Conservation (phyloP, 2,113 vertebrate species). For the Indicator indicator region DNA sequence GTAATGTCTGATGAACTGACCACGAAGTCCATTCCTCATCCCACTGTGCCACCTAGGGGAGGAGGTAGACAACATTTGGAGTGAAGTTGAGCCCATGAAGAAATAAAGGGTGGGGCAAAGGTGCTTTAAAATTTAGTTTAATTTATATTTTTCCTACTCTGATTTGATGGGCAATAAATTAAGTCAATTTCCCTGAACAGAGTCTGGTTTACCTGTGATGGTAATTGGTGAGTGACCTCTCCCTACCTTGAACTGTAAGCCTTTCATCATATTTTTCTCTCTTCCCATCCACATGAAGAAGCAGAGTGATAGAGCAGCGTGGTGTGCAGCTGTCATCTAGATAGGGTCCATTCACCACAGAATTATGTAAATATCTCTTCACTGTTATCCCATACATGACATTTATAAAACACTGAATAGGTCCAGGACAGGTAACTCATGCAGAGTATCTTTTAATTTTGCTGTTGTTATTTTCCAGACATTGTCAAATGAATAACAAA, state of each 20-base stretch:
- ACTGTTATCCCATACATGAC: not conserved
- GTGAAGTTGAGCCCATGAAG: not conserved
- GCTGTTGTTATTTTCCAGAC: not conserved
- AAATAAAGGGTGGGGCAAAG: not conserved
- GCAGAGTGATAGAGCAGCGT: fast-evolving
- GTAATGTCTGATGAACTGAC: not conserved
- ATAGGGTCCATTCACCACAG: not conserved
- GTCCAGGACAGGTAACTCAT: not conserved
- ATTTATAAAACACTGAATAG: not conserved
- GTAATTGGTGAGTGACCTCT: not conserved
- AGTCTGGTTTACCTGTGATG: not conserved
- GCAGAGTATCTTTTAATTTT: not conserved
- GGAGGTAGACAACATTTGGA: not conserved
- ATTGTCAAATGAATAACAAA: not conserved
- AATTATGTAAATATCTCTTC: not conserved
- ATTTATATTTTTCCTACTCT: not conserved
- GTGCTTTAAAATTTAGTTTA: not conserved
- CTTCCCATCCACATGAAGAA: fast-evolving
- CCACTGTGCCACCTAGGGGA: not conserved
- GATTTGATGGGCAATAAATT: not conserved
- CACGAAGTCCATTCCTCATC: fast-evolving
- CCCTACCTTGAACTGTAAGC: not conserved
- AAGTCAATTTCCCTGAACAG: not conserved
- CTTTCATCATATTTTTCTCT: not conserved
- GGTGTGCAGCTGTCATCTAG: fast-evolving